Evolutionary conservation across 2,888 invertebrate genomes (phyloP), one percentile per base, ranked within the genome.

Genomic region (Keiferia lycopersicella): DNA sequence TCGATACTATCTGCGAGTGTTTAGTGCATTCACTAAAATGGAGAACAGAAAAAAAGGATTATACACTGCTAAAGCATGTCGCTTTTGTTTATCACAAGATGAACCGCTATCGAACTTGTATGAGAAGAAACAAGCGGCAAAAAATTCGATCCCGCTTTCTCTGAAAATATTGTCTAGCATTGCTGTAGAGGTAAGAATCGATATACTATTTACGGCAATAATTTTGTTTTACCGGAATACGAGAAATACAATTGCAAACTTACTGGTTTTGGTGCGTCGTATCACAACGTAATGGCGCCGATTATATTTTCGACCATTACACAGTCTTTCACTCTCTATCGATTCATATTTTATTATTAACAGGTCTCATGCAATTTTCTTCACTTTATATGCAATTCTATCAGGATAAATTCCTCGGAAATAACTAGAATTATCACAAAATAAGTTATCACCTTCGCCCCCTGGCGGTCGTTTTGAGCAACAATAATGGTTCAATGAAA

Each of bases 111-210:
- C 90, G 69, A 94, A 93, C 83, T 94, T 96, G 78, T 95, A 94
- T 82, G 93, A 94, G 72, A 92, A 91, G 74, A 91, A 86, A 70
- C 84, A 91, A 69, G 80, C 84, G 67, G 86, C 89, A 74, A 94
- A 94, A 82, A 93, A 93, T 75, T 87, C 92, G 66, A 93, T 94
- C 72, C 94, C 95, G 71, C 90, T 96, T 73, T 92, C 94, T 64
- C 83, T 96, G 73, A 96, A 96, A 91, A 94, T 96, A 76, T 94
- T 96, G 94, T 94, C 96, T 62, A 95, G 95, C 80, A 93, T 95
- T 69, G 93, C 95, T 65, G 94, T 96, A 72, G 96, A 96, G 95
- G 96, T 96, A 93, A 78, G 69, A 67, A 63, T 12, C 12, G 12
- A n/a, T 56, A 10, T 34, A 16, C 26, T 10, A 30, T 56, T 30